A percentile compares a stretch with the other conserved stretches of the same genome.
These are phyloP conservation scores for Euglossa dilemma DNA, from an alignment of 1,140 invertebrate genomes.

Conservation along the genomic window DNA sequence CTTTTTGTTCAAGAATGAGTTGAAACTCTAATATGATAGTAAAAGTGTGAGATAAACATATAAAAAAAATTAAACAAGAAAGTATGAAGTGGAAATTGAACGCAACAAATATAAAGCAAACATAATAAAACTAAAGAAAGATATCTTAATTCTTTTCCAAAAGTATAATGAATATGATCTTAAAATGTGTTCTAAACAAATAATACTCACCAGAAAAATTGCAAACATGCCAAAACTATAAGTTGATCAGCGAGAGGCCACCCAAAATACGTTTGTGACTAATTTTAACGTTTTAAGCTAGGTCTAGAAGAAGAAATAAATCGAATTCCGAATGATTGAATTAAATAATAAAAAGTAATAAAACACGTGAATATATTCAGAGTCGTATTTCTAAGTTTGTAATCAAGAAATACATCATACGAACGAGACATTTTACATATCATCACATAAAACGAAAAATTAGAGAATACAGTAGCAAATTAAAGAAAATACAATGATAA, in stretches of 20 bases:
- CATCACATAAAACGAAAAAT: slow-evolving; percentile 60
- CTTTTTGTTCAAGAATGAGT: neutral
- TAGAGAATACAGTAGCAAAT: neutral
- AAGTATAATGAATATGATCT: neutral
- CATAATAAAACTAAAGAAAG: neutral
- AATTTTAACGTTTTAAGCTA: slow-evolving; percentile 20
- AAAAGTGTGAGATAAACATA: neutral
- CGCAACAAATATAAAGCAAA: neutral
- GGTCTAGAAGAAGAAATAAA: slow-evolving; percentile 47
- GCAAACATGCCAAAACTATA: slow-evolving; percentile 19
- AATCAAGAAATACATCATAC: slow-evolving; percentile 72
- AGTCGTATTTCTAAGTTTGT: slow-evolving; percentile 29
- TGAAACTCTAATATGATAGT: neutral
- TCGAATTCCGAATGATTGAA: slow-evolving; percentile 20
- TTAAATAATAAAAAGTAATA: neutral
- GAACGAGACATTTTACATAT: slow-evolving; percentile 70
- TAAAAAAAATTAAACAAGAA: neutral
- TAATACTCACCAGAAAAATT: slow-evolving; percentile 50
- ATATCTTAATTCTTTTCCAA: neutral
- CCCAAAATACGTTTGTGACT: slow-evolving; percentile 8
- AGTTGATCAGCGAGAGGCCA: neutral
- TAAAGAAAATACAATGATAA: slow-evolving; percentile 45
- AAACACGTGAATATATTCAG: slow-evolving; percentile 50
- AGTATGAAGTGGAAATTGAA: neutral
- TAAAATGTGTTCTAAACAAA: slow-evolving; percentile 21